Base-by-base conservation (phyloP, 2,888 invertebrate genomes). In the Polymixis lichenea region DNA sequence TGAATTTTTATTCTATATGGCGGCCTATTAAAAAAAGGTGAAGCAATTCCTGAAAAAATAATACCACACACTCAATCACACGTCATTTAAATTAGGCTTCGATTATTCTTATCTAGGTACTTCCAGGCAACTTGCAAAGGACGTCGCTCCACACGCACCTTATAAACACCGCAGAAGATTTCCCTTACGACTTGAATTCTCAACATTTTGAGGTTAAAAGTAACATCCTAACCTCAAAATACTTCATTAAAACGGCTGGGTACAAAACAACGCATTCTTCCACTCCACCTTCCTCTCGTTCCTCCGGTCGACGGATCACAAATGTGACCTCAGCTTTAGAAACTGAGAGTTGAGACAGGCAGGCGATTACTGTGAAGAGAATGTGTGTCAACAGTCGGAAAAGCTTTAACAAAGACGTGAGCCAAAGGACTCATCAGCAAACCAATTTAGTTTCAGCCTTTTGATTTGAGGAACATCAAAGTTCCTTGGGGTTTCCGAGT, bases 321-420 rank as follows among this genome's bases (percentile, higher is more conserved):
- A 72, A 66, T 87, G 82, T 85, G 76, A 76, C 71, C 64, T 60
- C n/a, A 66, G 77, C 88, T 68, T 87, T 88, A 87, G 55, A 77
- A 81, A 82, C 81, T 66, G 85, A 77, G 78, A 77, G 71, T 82
- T 75, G 82, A 82, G 85, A 87, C 88, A 84, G 80, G 80, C 76
- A 87, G 79, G 73, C 89, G 87, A 91, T 91, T 90, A 90, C 79
- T 67, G 71, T 80, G 84, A 89, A 91, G 86, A 85, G 87, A 89
- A 90, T 90, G 88, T 89, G 85, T 89, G 90, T 90, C 89, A 90
- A 90, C 88, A 89, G 85, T 86, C 82, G 82, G 85, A 85, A 87
- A 86, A 87, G 84, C 85, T 82, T 80, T 81, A 83, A 87, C 86
- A 88, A 90, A 86, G 89, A 84, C 78, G 77, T 80, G 77, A 82